Percentiles rank a stretch among this genome's conserved stretches.
Evolutionary conservation across 2,888 invertebrate genomes (phyloP).

Genomic region (Ennomos erosarius): DNA sequence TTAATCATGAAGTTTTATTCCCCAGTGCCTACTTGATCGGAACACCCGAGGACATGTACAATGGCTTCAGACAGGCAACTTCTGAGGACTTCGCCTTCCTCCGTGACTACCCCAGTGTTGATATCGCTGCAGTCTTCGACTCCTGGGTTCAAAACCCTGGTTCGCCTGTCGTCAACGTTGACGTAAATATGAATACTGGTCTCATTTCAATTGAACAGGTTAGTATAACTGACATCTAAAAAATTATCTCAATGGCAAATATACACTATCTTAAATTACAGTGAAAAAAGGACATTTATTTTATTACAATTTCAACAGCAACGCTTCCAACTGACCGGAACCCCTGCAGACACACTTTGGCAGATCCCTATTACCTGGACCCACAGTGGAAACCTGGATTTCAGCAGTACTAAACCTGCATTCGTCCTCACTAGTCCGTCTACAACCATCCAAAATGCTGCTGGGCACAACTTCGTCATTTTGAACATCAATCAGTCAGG

Average conservation of each 20-base stretch:
- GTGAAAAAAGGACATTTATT: no score
- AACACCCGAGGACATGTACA: conserved; percentile 67
- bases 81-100: conserved; percentile 59
- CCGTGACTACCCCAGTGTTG: conserved; percentile 52
- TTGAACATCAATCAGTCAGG: conserved; percentile 82
- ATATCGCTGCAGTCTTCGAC: conserved; percentile 78
- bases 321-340: conserved; percentile 64
- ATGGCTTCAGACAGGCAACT: conserved; percentile 62
- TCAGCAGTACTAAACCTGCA: conserved; percentile 65
- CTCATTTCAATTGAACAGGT: conserved; percentile 71
- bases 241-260: no score
- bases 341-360: conserved; percentile 55
- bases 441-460: conserved; percentile 42
- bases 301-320: conserved; percentile 48
- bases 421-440: conserved; percentile 52
- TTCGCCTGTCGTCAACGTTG: conserved; percentile 84
- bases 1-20: conserved; percentile 13
- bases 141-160: conserved; percentile 87
- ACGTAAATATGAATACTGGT: conserved; percentile 64
- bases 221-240: neutral
- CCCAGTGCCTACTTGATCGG: conserved; percentile 68
- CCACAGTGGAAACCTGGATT: conserved; percentile 64
- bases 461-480: conserved; percentile 83
- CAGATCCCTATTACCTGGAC: conserved; percentile 78
- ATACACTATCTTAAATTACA: no score